These are phyloP conservation scores for Pimpla rufipes DNA, from an alignment of 2,888 invertebrate species.

Conservation along the genomic window DNA sequence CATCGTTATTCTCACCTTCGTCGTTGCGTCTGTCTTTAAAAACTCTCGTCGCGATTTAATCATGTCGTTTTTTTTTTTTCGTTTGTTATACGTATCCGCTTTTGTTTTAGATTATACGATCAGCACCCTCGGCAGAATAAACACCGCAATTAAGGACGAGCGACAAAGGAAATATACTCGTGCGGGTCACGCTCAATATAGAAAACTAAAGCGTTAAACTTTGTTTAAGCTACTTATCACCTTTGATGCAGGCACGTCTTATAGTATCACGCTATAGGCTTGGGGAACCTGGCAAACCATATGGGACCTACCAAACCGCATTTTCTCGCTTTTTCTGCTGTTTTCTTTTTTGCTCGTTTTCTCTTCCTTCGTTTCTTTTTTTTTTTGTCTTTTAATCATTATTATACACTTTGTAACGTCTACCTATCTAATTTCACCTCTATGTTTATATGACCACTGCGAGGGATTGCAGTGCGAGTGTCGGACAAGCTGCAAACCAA, in stretches of 20 bases:
- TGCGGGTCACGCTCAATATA: slow-evolving; percentile 74
- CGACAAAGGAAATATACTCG: slow-evolving; percentile 68
- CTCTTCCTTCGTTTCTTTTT: slow-evolving; percentile 53
- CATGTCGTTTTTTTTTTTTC: slow-evolving; percentile 41
- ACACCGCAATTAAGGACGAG: slow-evolving; percentile 70
- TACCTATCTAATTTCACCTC: slow-evolving; percentile 69
- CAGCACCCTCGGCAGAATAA: slow-evolving; percentile 71
- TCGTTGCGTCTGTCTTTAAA: slow-evolving; percentile 60
- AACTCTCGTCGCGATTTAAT: slow-evolving; percentile 58
- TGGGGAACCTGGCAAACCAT: slow-evolving; percentile 79
- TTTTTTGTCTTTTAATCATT: slow-evolving; percentile 61
- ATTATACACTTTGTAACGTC: slow-evolving; percentile 69
- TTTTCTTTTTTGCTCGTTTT: slow-evolving; percentile 38
- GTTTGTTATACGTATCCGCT: slow-evolving; percentile 42
- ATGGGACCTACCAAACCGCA: slow-evolving; percentile 73
- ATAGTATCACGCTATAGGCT: slow-evolving; percentile 84
- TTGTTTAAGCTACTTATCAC: slow-evolving; percentile 79
- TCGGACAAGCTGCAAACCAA: slow-evolving; percentile 65
- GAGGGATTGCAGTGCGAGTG: slow-evolving; percentile 62
- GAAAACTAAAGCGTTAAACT: slow-evolving; percentile 81
- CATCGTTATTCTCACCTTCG: slow-evolving; percentile 39
- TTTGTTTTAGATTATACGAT: slow-evolving; percentile 51
- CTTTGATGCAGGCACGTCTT: slow-evolving; percentile 84
- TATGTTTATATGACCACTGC: slow-evolving; percentile 60
- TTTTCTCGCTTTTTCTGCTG: slow-evolving; percentile 51